Evolutionary conservation across 2,797 vertebrate species (phyloP), one percentile per base, ranked within the genome.

Genomic region (Pangasius larnaudii): DNA sequence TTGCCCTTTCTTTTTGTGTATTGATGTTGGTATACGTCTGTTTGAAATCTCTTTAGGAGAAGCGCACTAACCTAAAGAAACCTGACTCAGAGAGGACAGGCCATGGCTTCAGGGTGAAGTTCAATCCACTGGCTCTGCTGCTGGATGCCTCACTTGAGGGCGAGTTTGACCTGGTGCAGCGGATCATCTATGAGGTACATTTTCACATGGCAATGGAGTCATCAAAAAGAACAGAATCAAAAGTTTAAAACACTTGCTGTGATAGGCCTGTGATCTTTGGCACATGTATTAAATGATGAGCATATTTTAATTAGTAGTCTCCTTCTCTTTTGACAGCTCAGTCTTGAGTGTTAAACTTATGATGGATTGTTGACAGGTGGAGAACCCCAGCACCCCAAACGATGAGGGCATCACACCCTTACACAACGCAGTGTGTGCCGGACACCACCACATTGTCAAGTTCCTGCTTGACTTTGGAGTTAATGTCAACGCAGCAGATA

Each of bases 391-490:
- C 96, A 98, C 97, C 85, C 96, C 99, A 46, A 99, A 99, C 0
- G 99, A 99, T 36, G 99, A 99, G 94, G 99, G 99, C 85, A 99
- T 99, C 94, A 99, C 99, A 0, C 98, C 99, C 0, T 92, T 99
- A 83, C 99, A 99, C 94, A 99, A 99, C 0, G 96, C 99, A 0
- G 99, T 99, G 89, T 99, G 99, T 8, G 99, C 99, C 0, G 99
- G 99, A 75, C 99, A 99, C 93, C 98, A 99, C 92, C 98, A 99
- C 92, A 99, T 99, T 8, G 98, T 99, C 83, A 99, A 98, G 94
- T 99, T 99, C 94, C 95, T 99, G 87, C 95, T 99, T n/a, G 98
- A 99, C 93, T 99, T 99, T 1, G 99, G 98, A 1, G 99, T 99
- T 79, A 99, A 99, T 6, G 98, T 99, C 90, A 99, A 99, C 0